Evolutionary conservation across 2,888 invertebrate species (phyloP).

Genomic region (Odontothrips loti): DNA sequence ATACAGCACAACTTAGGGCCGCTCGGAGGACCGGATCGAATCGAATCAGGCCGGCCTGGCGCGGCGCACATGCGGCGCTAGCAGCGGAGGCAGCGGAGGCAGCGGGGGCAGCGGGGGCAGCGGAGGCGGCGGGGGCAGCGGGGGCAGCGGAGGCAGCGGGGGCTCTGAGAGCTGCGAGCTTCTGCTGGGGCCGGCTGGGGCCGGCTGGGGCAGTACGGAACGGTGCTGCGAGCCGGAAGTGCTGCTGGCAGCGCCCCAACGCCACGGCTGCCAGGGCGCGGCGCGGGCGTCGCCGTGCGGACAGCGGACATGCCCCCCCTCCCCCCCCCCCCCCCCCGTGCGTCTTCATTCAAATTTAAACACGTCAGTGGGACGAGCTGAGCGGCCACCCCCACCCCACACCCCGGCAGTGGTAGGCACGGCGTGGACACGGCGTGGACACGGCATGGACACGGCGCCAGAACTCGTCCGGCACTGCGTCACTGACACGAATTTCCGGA

Average conservation of each 20-base stretch:
- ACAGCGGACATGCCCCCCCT: background rate
- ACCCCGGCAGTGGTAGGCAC: background rate
- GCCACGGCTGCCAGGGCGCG: background rate
- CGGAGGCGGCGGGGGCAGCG: background rate
- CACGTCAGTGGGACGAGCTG: too few species aligned
- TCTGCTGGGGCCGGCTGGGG: background rate
- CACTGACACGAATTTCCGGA: too few species aligned
- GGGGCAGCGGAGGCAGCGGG: background rate
- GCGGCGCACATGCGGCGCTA: too few species aligned
- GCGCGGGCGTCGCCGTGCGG: background rate
- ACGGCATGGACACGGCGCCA: background rate
- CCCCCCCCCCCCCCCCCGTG: background rate
- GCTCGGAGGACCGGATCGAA: too few species aligned
- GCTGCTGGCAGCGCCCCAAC: constrained; percentile 8
- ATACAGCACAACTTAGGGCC: too few species aligned
- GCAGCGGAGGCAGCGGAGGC: background rate
- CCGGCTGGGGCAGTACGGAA: background rate
- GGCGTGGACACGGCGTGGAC: background rate
- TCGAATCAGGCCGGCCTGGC: too few species aligned
- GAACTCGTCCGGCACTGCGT: background rate
- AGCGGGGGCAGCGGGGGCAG: background rate
- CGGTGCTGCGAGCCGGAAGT: background rate
- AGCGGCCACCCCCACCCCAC: too few species aligned
- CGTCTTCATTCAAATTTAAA: background rate
- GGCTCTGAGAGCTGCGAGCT: background rate